Evolutionary conservation across 1,140 invertebrate genomes (phyloP), one percentile per base, ranked within the genome.

Genomic region (Scylla paramamosain): DNA sequence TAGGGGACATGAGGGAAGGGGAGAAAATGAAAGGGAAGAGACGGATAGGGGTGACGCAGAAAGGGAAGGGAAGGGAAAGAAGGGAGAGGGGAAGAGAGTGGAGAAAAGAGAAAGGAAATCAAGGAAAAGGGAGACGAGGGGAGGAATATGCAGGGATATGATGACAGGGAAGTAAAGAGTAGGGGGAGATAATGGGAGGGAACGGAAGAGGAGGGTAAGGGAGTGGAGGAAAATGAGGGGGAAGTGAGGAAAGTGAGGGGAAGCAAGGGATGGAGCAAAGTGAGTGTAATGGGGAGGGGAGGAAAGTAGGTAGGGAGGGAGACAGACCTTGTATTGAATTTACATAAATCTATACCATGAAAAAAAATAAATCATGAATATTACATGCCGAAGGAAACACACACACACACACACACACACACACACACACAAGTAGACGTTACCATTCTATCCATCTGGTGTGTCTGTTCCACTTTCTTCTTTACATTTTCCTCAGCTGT

Each of bases 361-460:
- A 77, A 77, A 77, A 77, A 77, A n/a, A 25, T 20, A 77, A 77
- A n/a, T 3, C 25, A 77, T 77, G 67, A 77, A 77, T 77, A n/a
- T 20, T 77, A 20, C 67, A 77, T 77, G 25, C 52, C 10, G 52
- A 59, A 20, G 16, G 52, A 59, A 77, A 77, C n/a, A 20, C 20
- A 77, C 67, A 77, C 67, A 77, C 67, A 77, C 67, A 77, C 67
- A 77, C 67, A 77, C 67, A 77, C 25, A 77, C 67, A 77, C 67
- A 77, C 67, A 77, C 67, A 77, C 67, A 77, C 67, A 77, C 67
- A 77, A 6, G 20, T 20, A 77, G 4, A 77, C 67, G 10, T 59
- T 59, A 59, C 16, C 52, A 14, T 59, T 59, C 52, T 12, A 39
- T 39, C 39, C 16, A 59, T 59, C 52, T 59, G 12, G 16, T 59